Evolutionary conservation across 2,797 vertebrate species (phyloP).

Genomic region (Argya squamiceps): DNA sequence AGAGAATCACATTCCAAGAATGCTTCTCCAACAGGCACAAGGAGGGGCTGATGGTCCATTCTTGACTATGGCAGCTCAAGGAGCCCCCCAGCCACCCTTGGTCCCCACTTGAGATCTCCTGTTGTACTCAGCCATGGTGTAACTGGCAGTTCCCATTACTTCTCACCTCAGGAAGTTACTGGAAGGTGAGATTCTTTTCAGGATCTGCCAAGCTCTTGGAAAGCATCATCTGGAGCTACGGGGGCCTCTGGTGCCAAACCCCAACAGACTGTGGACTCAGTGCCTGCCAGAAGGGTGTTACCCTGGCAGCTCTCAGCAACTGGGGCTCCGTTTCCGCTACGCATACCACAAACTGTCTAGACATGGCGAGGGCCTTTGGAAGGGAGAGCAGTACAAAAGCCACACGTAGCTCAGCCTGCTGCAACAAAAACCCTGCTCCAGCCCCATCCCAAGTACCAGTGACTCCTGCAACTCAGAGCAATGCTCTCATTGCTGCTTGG

Average conservation of each 20-base stretch:
- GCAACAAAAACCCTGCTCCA: background rate
- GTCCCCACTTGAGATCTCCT: background rate
- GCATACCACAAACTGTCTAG: conserved; percentile 42
- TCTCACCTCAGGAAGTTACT: conserved; percentile 45
- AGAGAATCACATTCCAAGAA: background rate
- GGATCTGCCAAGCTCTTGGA: conserved; percentile 57
- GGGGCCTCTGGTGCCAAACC: conserved; percentile 42
- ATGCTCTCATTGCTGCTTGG: background rate
- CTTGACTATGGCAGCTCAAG: background rate
- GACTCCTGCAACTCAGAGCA: background rate
- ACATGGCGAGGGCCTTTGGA: conserved; percentile 46
- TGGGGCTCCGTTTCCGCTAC: conserved; percentile 27
- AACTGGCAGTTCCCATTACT: background rate
- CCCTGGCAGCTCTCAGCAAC: conserved; percentile 29
- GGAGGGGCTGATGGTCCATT: background rate
- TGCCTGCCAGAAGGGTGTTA: conserved; percentile 64
- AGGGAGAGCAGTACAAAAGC: conserved; percentile 34
- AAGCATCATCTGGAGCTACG: conserved; percentile 43
- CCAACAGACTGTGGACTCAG: background rate
- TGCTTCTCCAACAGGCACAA: background rate
- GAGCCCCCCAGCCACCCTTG: background rate
- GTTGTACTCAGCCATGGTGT: background rate
- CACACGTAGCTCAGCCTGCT: conserved; percentile 26
- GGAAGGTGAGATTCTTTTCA: conserved; percentile 59
- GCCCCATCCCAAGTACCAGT: background rate